Base-by-base conservation (phyloP, 1,140 invertebrate genomes). In the Probaryconus sp. region DNA sequence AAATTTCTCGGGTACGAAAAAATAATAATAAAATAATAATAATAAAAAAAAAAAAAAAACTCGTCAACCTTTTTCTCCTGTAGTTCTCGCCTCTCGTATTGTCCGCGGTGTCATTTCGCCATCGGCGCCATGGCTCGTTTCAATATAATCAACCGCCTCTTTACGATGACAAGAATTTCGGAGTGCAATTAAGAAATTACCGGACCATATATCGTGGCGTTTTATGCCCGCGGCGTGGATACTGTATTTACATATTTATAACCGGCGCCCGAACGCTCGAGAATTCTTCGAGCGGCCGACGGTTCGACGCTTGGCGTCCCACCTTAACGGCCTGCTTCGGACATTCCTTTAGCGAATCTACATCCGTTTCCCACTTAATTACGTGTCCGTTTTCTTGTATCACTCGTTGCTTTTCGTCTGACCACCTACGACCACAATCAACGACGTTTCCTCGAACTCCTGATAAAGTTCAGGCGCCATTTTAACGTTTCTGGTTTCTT, bases 101-200 rank as follows among this genome's bases (percentile, higher is more conserved):
- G 50, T 51, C 43, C 47, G 68, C 30, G 53, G 61, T 61, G 61
- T 40, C 53, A 65, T 67, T 61, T 61, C 61, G 61, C 70, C 70
- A 40, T 61, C 63, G 71, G 63, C 71, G 71, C 71, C 71, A 63
- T 63, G 30, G 63, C 56, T 67, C 71, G 71, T 68, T 75, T 69
- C 50, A 64, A 58, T 58, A 63, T 60, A 83, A 85, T 84, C 82
- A 83, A 81, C 73, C 77, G 74, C 72, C 79, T 83, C 70, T 86
- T 87, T 86, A 86, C 80, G 83, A 85, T 85, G 84, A 86, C 83
- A 86, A 83, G 84, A 86, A 86, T 87, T 87, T 85, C 78, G 78
- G 77, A 50, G 70, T 77, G 82, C 83, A 86, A 87, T 87, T 87
- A 86, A 88, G 85, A 87, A 87, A 88, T 88, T 87, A 86, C 84